A percentile compares a stretch with the other conserved stretches of the same genome.
phyloP scores from a whole-genome alignment of 2,888 invertebrate species.

The Caenorhabditis zanzibari region DNA sequence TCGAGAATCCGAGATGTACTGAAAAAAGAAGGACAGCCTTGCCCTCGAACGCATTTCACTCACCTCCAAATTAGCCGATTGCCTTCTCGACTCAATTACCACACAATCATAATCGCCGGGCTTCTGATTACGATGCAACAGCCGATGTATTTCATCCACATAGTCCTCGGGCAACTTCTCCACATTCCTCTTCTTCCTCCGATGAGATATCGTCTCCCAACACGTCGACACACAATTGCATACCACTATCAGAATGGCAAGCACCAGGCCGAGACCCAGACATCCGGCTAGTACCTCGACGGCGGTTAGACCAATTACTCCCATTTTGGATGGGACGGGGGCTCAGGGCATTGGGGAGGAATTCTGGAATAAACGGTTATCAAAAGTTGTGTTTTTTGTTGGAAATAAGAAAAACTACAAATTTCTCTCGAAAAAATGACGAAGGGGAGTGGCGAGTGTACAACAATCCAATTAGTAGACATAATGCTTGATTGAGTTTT shows the following conservation, averaged over 20 bases:
- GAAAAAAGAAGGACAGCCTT: constrained; percentile 8
- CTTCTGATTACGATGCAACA: constrained; percentile 56
- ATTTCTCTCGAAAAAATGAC: not conserved
- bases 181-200: constrained; percentile 51
- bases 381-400: too few relatives aligned
- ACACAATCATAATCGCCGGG: constrained; percentile 63
- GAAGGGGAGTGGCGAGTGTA: not conserved
- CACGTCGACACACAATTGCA: constrained; percentile 65
- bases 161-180: constrained; percentile 65
- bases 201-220: constrained; percentile 58
- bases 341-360: constrained; percentile 48
- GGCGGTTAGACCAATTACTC: constrained; percentile 62
- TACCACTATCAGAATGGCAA: constrained; percentile 60
- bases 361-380: not conserved
- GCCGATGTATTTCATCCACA: constrained; percentile 62
- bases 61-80: constrained; percentile 50
- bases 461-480: constrained; percentile 53
- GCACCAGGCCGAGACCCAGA: constrained; percentile 50
- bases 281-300: constrained; percentile 62
- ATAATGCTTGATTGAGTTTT: constrained; percentile 53
- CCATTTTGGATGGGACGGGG: constrained; percentile 36
- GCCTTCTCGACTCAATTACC: constrained; percentile 51
- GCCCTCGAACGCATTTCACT: too few relatives aligned
- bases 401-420: too few relatives aligned
- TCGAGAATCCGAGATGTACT: constrained; percentile 60